Evolutionary conservation across 2,888 invertebrate species (phyloP).

Genomic region (Gymnosoma rotundatum): DNA sequence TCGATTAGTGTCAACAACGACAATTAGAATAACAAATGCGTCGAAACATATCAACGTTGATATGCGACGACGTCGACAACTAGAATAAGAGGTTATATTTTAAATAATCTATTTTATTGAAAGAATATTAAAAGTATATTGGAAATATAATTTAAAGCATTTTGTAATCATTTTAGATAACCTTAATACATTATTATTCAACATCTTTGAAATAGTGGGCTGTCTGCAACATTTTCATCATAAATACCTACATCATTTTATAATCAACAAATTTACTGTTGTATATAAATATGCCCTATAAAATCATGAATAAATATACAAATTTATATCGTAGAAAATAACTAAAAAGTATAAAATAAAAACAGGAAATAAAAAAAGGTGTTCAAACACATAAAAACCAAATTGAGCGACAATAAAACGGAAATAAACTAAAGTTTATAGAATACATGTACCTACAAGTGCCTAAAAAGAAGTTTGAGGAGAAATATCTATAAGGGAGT

Average conservation of each 20-base stretch:
- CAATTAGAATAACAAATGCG: no score
- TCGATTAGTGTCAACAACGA: no score
- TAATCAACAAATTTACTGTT: slow-evolving; percentile 18
- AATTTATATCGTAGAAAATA: slow-evolving; percentile 44
- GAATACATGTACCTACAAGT: slow-evolving; percentile 2
- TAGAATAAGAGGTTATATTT: no score
- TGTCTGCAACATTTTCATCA: not conserved
- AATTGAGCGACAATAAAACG: slow-evolving; percentile 69
- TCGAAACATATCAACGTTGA: no score
- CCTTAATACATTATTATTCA: no score
- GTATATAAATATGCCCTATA: slow-evolving; percentile 27
- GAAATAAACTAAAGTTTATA: slow-evolving; percentile 66
- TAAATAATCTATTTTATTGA: no score
- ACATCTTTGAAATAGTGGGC: no score
- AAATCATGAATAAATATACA: not conserved
- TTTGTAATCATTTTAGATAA: no score
- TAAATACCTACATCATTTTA: slow-evolving; percentile 12
- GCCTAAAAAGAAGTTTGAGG: not conserved
- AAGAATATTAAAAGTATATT: no score
- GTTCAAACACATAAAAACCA: slow-evolving; percentile 62
- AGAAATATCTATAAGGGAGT: slow-evolving; percentile 9
- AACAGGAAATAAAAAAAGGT: slow-evolving; percentile 53
- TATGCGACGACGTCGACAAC: no score
- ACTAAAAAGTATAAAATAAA: slow-evolving; percentile 37
- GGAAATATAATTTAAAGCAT: no score